A percentile compares a stretch with the other conserved stretches of the same genome.
Evolutionary conservation across 2,888 invertebrate genomes (phyloP).

Genomic region (Xanthia togata): DNA sequence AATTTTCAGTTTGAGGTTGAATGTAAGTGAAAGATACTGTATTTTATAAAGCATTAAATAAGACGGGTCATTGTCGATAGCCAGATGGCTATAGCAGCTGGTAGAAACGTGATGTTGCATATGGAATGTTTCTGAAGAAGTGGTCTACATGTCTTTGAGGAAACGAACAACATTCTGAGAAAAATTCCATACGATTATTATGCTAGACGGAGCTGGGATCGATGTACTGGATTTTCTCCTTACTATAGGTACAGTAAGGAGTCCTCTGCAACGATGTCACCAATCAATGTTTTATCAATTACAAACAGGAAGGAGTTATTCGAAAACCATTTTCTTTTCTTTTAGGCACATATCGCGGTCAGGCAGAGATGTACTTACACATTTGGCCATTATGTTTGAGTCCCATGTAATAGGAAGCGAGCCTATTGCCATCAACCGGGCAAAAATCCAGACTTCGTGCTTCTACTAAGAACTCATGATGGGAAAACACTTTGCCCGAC

Average conservation of each 20-base stretch:
- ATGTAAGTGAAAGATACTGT: too few relatives aligned
- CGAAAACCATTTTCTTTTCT: too few relatives aligned
- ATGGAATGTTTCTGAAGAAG: conserved; percentile 30
- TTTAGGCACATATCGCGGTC: too few relatives aligned
- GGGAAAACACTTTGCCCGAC: too few relatives aligned
- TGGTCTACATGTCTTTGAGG: background rate
- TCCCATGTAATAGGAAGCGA: too few relatives aligned
- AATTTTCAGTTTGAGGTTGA: too few relatives aligned
- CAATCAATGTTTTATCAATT: background rate
- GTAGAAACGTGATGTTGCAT: conserved; percentile 13
- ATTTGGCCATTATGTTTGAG: too few relatives aligned
- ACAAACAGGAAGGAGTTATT: too few relatives aligned
- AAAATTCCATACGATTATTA: conserved; percentile 12
- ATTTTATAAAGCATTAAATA: background rate
- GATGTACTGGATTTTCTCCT: background rate
- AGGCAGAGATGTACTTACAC: too few relatives aligned
- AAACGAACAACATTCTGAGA: conserved; percentile 20
- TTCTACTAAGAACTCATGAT: too few relatives aligned
- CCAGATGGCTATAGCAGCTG: background rate
- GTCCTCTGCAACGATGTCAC: background rate
- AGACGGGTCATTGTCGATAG: background rate
- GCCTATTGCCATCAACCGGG: too few relatives aligned
- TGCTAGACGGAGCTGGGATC: conserved; percentile 11
- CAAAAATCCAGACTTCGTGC: too few relatives aligned
- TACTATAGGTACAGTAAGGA: background rate